Evolutionary conservation across 2,888 invertebrate species (phyloP).

Genomic region (Caenorhabditis auriculariae): DNA sequence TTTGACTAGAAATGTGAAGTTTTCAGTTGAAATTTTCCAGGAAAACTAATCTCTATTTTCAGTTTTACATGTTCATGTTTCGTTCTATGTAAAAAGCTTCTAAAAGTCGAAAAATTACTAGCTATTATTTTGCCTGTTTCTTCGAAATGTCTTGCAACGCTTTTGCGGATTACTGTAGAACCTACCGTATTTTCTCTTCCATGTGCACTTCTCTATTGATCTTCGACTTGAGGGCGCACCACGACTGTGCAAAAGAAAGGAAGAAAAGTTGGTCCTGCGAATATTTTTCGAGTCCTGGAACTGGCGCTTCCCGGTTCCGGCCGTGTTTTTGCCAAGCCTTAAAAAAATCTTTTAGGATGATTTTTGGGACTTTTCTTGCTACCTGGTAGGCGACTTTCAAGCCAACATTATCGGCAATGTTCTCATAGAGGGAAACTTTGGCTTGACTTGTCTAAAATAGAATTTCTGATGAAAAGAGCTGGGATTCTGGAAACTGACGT

Average conservation of each 20-base stretch:
- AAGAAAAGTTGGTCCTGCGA: constrained; percentile 34
- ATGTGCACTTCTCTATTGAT: constrained; percentile 16
- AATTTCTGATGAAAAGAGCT: neutral
- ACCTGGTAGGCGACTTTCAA: constrained; percentile 33
- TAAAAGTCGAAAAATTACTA: too few species aligned
- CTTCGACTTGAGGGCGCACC: constrained; percentile 29
- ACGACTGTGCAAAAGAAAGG: constrained; percentile 34
- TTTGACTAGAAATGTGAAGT: too few species aligned
- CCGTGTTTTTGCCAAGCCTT: too few species aligned
- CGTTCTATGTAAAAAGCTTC: too few species aligned
- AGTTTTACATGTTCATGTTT: too few species aligned
- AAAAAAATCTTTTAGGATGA: too few species aligned
- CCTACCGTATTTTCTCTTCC: constrained; percentile 35
- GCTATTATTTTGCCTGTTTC: too few species aligned
- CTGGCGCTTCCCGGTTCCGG: neutral
- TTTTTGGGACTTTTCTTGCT: too few species aligned
- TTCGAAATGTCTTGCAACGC: too few species aligned
- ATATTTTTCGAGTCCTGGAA: constrained; percentile 19
- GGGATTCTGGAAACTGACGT: constrained; percentile 4
- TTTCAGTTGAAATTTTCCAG: too few species aligned
- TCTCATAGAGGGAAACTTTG: constrained; percentile 28
- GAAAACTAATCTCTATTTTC: too few species aligned
- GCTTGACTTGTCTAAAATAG: constrained; percentile 14
- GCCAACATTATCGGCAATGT: constrained; percentile 35
- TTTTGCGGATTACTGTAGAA: too few species aligned